A percentile compares a stretch with the other conserved stretches of the same genome.
Evolutionary conservation across 2,113 vertebrate genomes (phyloP).

Genomic region (Osmerus mordax): DNA sequence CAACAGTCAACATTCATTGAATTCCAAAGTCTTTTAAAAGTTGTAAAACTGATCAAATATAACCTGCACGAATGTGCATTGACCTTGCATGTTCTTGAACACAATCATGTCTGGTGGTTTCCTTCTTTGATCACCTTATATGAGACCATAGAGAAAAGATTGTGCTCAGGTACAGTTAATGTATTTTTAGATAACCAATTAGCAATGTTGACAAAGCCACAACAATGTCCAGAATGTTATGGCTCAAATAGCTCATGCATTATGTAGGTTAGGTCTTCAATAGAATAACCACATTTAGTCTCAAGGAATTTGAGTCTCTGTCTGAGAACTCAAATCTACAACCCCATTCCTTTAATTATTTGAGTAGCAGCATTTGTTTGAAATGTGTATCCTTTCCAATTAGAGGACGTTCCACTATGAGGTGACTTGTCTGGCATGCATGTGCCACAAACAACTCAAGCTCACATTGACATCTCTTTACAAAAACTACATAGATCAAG

Average conservation of each 20-base stretch:
- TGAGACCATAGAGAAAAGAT: not conserved
- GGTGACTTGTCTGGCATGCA: constrained; percentile 39
- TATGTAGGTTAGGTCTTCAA: not conserved
- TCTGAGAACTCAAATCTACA: not conserved
- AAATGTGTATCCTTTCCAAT: constrained; percentile 29
- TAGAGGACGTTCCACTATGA: constrained; percentile 9
- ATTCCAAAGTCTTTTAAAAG: constrained; percentile 22
- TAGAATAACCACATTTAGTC: not conserved
- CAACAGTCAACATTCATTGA: constrained; percentile 45
- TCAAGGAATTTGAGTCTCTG: not conserved
- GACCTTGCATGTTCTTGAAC: constrained; percentile 32
- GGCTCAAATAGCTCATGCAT: not conserved
- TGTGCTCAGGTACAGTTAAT: not conserved
- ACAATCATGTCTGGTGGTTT: constrained; percentile 31
- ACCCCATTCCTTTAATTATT: constrained; percentile 19
- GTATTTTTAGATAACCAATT: constrained; percentile 9
- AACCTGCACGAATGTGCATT: constrained; percentile 29
- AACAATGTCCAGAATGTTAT: not conserved
- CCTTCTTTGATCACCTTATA: constrained; percentile 8
- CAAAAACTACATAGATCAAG: constrained; percentile 44
- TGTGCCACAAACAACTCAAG: constrained; percentile 44
- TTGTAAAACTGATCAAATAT: constrained; percentile 27
- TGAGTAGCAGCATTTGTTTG: constrained; percentile 24
- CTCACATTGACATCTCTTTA: constrained; percentile 53
- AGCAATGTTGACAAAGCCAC: not conserved